A percentile compares a stretch with the other conserved stretches of the same genome.
phyloP scores from a whole-genome alignment of 2,113 vertebrate genomes.

The Grus americana region DNA sequence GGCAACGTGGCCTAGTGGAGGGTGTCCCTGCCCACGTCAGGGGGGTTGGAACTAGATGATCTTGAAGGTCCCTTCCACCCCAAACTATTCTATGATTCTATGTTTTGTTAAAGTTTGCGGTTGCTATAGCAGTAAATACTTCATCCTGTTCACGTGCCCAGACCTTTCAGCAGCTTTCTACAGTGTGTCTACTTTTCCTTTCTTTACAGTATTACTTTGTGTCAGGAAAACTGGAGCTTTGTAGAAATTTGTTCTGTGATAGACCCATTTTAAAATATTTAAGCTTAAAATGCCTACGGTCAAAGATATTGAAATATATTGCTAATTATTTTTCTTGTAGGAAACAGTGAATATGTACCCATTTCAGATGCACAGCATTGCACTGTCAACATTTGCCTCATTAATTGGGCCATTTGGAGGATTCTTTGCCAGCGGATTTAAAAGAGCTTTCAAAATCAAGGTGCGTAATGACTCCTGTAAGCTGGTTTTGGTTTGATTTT shows the following conservation, averaged over 20 bases:
- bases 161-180: neutral
- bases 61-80: too few relatives aligned
- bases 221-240: neutral
- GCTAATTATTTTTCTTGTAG: slow-evolving; percentile 66
- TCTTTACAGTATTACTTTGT: neutral
- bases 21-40: too few relatives aligned
- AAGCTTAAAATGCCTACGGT: neutral
- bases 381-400: slow-evolving; percentile 91
- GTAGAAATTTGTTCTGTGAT: neutral
- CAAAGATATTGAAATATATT: neutral
- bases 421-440: slow-evolving; percentile 99
- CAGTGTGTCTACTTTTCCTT: neutral
- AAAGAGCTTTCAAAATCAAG: slow-evolving; percentile 99
- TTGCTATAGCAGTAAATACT: neutral
- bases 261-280: neutral
- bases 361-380: slow-evolving; percentile 95
- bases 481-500: neutral
- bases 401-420: slow-evolving; percentile 96
- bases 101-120: neutral
- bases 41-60: too few relatives aligned
- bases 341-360: slow-evolving; percentile 91
- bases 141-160: neutral
- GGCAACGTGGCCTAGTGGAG: too few relatives aligned
- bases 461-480: slow-evolving; percentile 59
- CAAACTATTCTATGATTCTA: too few relatives aligned